Evolutionary conservation across 2,888 invertebrate species (phyloP).

Genomic region (Myopa tessellatipennis): DNA sequence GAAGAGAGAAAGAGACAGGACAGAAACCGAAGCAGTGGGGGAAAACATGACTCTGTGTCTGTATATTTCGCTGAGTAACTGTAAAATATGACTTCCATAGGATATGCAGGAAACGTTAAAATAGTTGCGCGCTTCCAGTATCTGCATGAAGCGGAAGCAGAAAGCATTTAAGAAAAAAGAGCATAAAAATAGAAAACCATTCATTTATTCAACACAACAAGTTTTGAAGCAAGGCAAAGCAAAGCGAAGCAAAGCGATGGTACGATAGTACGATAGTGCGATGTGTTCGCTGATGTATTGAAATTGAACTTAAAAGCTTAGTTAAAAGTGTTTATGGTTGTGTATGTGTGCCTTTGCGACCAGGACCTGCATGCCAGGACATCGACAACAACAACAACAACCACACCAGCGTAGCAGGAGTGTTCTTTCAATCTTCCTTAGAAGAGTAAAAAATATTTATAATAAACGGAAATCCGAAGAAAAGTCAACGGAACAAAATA

Average conservation of each 20-base stretch:
- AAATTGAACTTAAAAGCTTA: conserved; percentile 8
- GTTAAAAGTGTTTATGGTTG: not conserved
- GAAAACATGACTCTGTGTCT: not conserved
- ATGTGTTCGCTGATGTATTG: not conserved
- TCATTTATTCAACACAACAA: not conserved
- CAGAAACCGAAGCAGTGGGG: too few species aligned
- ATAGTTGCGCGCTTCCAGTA: conserved; percentile 27
- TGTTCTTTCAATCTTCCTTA: too few species aligned
- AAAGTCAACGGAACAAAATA: conserved; percentile 16
- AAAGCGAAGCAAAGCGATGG: not conserved
- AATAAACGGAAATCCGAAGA: conserved; percentile 9
- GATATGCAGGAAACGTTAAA: conserved; percentile 32
- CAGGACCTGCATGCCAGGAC: too few species aligned
- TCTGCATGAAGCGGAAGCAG: conserved; percentile 30
- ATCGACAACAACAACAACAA: too few species aligned
- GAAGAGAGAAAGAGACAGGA: too few species aligned
- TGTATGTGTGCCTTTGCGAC: not conserved
- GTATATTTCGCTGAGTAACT: not conserved
- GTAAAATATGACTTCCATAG: conserved; percentile 22
- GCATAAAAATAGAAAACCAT: not conserved
- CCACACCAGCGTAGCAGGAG: not conserved
- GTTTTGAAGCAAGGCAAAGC: not conserved
- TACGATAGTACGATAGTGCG: not conserved
- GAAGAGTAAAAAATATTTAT: not conserved
- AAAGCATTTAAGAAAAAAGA: not conserved